Conservation (phyloP, 2,113 vertebrate species). For the Apteryx owenii region DNA sequence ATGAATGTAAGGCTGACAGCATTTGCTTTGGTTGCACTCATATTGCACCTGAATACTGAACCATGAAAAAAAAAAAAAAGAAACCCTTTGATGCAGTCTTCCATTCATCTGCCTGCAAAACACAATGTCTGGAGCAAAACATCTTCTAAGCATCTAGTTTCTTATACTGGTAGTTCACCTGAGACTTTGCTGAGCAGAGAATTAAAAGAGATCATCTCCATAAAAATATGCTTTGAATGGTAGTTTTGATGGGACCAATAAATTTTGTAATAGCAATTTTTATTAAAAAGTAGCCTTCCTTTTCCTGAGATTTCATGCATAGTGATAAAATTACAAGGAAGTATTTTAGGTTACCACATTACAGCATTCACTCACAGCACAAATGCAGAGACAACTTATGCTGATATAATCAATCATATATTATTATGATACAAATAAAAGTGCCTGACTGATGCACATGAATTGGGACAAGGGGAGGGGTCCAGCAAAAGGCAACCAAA, state of each 20-base stretch:
- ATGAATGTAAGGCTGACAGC: slow-evolving; percentile 61
- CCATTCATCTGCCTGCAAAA: slow-evolving; percentile 65
- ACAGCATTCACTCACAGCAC: neutral
- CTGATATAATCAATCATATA: neutral
- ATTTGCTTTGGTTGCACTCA: slow-evolving; percentile 57
- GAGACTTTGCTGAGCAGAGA: slow-evolving; percentile 42
- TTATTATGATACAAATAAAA: neutral
- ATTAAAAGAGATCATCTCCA: slow-evolving; percentile 59
- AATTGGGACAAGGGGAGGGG: neutral
- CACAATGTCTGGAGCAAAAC: slow-evolving; percentile 64
- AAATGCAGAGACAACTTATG: neutral
- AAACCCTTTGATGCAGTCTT: slow-evolving; percentile 59
- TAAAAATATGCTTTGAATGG: slow-evolving; percentile 34
- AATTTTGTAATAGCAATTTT: slow-evolving; percentile 43
- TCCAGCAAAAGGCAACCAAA: neutral
- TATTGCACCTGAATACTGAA: slow-evolving; percentile 61
- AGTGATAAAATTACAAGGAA: neutral
- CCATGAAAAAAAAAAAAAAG: slow-evolving; percentile 36
- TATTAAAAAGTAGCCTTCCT: neutral
- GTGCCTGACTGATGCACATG: neutral
- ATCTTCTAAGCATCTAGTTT: slow-evolving; percentile 52
- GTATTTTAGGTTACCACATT: neutral
- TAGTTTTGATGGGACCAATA: slow-evolving; percentile 32
- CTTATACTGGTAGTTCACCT: slow-evolving; percentile 24
- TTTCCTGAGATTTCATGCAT: neutral